A percentile compares a stretch with the other conserved stretches of the same genome.
Evolutionary conservation across 2,797 vertebrate genomes (phyloP).

Genomic region (Poecilia picta): DNA sequence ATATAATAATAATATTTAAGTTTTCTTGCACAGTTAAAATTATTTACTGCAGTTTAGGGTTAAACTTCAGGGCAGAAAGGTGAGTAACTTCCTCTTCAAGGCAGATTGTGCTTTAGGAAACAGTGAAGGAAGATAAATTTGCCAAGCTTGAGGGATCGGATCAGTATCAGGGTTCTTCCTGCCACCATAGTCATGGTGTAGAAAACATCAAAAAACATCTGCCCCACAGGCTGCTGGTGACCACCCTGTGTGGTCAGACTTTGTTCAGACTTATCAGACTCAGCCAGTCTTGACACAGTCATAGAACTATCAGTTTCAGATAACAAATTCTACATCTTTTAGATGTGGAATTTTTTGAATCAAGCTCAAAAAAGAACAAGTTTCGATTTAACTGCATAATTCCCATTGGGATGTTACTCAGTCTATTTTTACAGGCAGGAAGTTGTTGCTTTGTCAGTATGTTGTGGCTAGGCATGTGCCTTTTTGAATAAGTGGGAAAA

Average conservation of each 20-base stretch:
- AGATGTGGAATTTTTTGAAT: too few relatives aligned
- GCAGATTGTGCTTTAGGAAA: conserved; percentile 43
- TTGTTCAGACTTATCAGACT: conserved; percentile 31
- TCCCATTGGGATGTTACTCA: background rate
- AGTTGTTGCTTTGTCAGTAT: background rate
- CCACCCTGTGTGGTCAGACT: conserved; percentile 45
- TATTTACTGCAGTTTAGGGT: background rate
- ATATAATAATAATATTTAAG: background rate
- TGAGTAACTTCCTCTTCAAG: conserved; percentile 21
- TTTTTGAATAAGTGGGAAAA: conserved; percentile 3
- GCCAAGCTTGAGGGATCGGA: conserved; percentile 47
- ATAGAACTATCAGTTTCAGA: conserved; percentile 1
- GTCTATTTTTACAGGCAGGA: background rate
- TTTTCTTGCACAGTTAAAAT: background rate
- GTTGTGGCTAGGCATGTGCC: background rate
- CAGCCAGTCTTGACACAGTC: conserved; percentile 15
- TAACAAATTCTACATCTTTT: background rate
- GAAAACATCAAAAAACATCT: conserved; percentile 51
- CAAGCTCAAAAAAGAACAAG: background rate
- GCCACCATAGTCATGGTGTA: conserved; percentile 33
- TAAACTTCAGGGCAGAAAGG: conserved; percentile 42
- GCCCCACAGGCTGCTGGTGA: conserved; percentile 41
- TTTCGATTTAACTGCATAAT: background rate
- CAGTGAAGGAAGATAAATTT: conserved; percentile 43
- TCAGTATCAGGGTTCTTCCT: conserved; percentile 57